phyloP scores from a whole-genome alignment of 2,888 invertebrate genomes.

The Pyrrhosoma nymphula region DNA sequence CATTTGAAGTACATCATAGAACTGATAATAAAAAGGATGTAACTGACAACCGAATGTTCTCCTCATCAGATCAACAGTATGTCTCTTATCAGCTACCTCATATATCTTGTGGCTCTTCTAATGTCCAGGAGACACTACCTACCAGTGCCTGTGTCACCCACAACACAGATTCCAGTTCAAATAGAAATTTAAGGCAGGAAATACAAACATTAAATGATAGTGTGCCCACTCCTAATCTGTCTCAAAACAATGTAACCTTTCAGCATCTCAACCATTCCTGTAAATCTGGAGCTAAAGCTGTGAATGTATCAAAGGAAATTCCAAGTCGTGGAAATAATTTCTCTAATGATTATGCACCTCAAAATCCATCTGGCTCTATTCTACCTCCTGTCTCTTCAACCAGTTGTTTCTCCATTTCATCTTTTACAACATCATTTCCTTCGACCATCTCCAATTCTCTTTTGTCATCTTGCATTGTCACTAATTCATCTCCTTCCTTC shows the following conservation, averaged over 20 bases:
- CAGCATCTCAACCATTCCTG: not conserved
- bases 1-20: not conserved
- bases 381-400: slow-evolving; percentile 2
- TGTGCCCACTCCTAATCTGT: not conserved
- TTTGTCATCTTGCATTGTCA: slow-evolving; percentile 24
- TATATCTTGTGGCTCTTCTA: not conserved
- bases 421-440: slow-evolving; percentile 49
- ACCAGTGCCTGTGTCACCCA: not conserved
- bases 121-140: not conserved
- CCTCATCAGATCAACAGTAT: slow-evolving; percentile 29
- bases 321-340: not conserved
- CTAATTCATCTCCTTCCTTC: slow-evolving; percentile 32
- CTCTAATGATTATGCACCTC: slow-evolving; percentile 14
- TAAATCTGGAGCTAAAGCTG: slow-evolving; percentile 17
- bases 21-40: not conserved
- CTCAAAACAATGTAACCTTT: not conserved
- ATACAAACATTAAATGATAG: slow-evolving; percentile 31
- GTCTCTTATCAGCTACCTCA: slow-evolving; percentile 41
- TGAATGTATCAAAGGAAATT: not conserved
- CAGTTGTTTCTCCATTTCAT: slow-evolving; percentile 49
- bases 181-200: slow-evolving; percentile 20
- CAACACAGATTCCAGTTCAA: not conserved
- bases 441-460: slow-evolving; percentile 40
- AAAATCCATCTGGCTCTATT: not conserved
- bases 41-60: not conserved